Evolutionary conservation across 2,888 invertebrate species (phyloP).

Genomic region (Seira musarum): DNA sequence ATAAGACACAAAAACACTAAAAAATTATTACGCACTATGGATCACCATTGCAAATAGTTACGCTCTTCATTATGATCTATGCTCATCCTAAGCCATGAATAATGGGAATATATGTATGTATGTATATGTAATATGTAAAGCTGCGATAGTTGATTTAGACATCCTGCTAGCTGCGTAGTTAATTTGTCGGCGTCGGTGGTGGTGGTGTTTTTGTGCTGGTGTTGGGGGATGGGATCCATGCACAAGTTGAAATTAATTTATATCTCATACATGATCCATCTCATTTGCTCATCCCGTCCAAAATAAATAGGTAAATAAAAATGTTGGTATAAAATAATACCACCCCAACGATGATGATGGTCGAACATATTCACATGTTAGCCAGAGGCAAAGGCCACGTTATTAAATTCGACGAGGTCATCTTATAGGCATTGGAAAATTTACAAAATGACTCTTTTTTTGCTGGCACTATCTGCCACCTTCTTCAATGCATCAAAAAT

Average conservation of each 20-base stretch:
- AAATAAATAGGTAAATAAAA: background rate
- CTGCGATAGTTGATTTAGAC: constrained; percentile 42
- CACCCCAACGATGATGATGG: constrained; percentile 15
- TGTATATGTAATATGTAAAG: no score
- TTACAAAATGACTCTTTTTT: no score
- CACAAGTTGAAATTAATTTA: constrained; percentile 44
- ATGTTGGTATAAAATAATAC: background rate
- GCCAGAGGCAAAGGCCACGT: constrained; percentile 43
- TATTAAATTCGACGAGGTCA: constrained; percentile 54
- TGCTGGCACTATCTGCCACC: no score
- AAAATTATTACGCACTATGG: no score
- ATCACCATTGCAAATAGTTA: no score
- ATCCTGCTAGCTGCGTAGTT: constrained; percentile 50
- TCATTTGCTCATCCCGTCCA: constrained; percentile 21
- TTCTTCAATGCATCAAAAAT: no score
- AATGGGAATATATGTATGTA: no score
- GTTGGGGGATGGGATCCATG: no score
- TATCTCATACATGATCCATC: constrained; percentile 30
- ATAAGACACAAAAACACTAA: background rate
- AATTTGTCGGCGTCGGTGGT: background rate
- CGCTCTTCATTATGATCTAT: no score
- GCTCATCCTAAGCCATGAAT: no score
- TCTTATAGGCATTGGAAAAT: no score
- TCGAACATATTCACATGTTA: constrained; percentile 30
- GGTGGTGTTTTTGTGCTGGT: constrained; percentile 14